Evolutionary conservation across 2,113 vertebrate genomes (phyloP).

Genomic region (Microtus montanus): DNA sequence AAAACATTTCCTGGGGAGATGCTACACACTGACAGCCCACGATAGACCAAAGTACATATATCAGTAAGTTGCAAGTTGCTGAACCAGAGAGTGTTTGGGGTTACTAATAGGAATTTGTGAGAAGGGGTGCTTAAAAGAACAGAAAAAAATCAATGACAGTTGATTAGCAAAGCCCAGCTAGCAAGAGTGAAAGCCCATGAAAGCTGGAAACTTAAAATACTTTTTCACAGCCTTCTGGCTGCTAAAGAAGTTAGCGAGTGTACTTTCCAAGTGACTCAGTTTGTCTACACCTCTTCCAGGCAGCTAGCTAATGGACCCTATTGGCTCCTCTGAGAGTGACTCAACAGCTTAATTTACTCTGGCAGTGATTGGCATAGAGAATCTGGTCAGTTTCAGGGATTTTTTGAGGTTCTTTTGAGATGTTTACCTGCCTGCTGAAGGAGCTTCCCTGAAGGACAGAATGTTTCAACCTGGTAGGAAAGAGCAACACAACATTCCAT

Average conservation of each 20-base stretch:
- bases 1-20: neutral
- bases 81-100: neutral
- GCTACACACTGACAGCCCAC: neutral
- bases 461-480: neutral
- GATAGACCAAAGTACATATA: neutral
- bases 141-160: neutral
- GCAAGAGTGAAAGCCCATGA: fast-evolving
- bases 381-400: neutral
- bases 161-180: neutral
- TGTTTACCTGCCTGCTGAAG: neutral
- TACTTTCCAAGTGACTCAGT: neutral
- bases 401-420: neutral
- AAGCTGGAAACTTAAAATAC: neutral
- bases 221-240: neutral
- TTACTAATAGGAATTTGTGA: neutral
- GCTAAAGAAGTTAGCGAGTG: neutral
- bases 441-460: neutral
- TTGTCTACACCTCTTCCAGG: neutral
- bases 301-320: neutral
- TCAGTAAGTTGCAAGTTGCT: too few species aligned
- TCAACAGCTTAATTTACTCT: neutral
- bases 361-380: neutral
- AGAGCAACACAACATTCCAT: neutral
- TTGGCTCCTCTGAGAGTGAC: neutral
- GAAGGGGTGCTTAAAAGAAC: neutral